Percentiles rank a stretch among this genome's conserved stretches.
Conservation (phyloP, 1,140 invertebrate genomes). For the Lineus longissimus region DNA sequence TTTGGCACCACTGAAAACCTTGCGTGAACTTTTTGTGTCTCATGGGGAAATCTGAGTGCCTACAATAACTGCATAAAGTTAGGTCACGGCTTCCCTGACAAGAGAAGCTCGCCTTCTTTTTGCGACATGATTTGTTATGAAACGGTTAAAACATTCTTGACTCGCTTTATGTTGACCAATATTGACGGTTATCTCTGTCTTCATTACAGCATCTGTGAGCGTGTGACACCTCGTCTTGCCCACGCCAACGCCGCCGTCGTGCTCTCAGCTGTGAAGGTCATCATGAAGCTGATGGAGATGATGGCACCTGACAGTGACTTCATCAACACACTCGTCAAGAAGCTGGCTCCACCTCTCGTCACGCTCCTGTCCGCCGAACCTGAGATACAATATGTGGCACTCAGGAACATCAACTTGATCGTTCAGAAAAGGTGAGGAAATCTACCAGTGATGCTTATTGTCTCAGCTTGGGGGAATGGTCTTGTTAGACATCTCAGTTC, state of each 20-base stretch:
- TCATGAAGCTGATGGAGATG: conserved; percentile 98
- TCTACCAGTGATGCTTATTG: no score
- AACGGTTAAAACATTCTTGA: no score
- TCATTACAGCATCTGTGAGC: conserved; percentile 81
- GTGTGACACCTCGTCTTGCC: conserved; percentile 94
- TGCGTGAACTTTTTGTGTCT: no score
- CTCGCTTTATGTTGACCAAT: no score
- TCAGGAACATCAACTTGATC: conserved; percentile 98
- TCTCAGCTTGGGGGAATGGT: no score
- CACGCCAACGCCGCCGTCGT: conserved; percentile 99
- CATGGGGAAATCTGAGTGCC: no score
- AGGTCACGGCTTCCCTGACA: no score
- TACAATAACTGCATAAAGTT: no score
- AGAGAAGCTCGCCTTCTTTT: no score
- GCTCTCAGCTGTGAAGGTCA: conserved; percentile 91
- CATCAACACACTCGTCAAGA: conserved; percentile 89
- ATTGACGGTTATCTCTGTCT: not conserved
- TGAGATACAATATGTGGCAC: conserved; percentile 97
- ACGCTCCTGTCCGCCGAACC: conserved; percentile 96
- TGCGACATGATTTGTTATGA: no score
- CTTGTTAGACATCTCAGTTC: no score
- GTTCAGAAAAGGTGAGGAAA: conserved; percentile 85
- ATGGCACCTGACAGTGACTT: conserved; percentile 89
- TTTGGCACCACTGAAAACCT: no score
- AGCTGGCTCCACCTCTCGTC: conserved; percentile 96